Evolutionary conservation across 2,113 vertebrate genomes (phyloP).

Genomic region (Vanacampus margaritifer): DNA sequence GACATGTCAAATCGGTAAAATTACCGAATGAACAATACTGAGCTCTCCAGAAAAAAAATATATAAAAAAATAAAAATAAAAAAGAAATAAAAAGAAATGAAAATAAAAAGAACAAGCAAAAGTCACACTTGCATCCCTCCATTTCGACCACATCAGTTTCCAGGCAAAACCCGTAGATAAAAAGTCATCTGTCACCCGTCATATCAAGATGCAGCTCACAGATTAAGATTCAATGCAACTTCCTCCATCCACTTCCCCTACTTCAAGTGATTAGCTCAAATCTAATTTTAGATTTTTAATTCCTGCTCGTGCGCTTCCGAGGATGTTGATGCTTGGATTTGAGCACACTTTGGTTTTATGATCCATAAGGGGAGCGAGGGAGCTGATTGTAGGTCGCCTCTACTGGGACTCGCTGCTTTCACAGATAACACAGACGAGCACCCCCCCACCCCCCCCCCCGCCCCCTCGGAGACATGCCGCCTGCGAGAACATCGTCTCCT

Average conservation of each 20-base stretch:
- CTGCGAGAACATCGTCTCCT: conserved; percentile 39
- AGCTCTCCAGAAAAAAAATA: no score
- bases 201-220: not conserved
- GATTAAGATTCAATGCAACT: not conserved
- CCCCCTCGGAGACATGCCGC: conserved; percentile 32
- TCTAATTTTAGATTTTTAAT: conserved; percentile 30
- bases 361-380: conserved; percentile 43
- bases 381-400: conserved; percentile 49
- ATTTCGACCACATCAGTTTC: conserved; percentile 34
- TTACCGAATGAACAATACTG: no score
- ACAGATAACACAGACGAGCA: conserved; percentile 45
- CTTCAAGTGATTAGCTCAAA: conserved; percentile 15
- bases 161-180: conserved; percentile 23
- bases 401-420: conserved; percentile 48
- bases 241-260: conserved; percentile 5
- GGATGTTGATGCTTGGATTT: conserved; percentile 38
- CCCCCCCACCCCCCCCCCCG: not conserved
- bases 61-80: no score
- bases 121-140: no score
- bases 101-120: no score
- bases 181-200: not conserved
- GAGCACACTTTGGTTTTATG: conserved; percentile 34
- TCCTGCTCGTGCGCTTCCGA: conserved; percentile 35
- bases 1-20: no score
- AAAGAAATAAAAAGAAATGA: no score